Evolutionary conservation across 2,888 invertebrate species (phyloP).

Genomic region (Scaptomyza flava): DNA sequence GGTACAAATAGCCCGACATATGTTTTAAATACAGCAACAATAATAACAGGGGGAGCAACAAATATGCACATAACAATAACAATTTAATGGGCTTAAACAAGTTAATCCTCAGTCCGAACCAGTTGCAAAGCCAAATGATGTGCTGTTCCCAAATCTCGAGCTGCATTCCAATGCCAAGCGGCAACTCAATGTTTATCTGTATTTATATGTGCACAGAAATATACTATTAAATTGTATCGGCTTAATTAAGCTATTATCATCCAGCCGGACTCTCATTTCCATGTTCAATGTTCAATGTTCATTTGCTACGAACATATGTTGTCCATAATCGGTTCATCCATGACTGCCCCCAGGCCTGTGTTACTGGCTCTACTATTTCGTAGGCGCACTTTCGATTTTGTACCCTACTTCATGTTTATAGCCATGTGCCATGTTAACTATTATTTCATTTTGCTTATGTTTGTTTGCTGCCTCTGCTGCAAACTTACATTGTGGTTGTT

Average conservation of each 20-base stretch:
- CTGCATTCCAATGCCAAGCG: constrained; percentile 18
- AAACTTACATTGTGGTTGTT: background rate
- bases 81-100: constrained; percentile 69
- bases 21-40: constrained; percentile 62
- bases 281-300: constrained; percentile 33
- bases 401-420: constrained; percentile 6
- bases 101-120: constrained; percentile 46
- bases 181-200: constrained; percentile 43
- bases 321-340: constrained; percentile 58
- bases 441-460: constrained; percentile 69
- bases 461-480: constrained; percentile 28
- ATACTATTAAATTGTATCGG: constrained; percentile 62
- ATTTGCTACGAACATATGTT: constrained; percentile 37
- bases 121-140: constrained; percentile 46
- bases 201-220: constrained; percentile 58
- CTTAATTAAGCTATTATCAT: constrained; percentile 73
- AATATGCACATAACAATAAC: constrained; percentile 55
- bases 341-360: background rate
- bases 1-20: constrained; percentile 75
- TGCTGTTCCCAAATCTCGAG: constrained; percentile 52
- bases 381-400: constrained; percentile 11
- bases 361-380: background rate
- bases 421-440: constrained; percentile 55
- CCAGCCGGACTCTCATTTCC: constrained; percentile 23
- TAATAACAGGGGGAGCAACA: constrained; percentile 6